phyloP scores from a whole-genome alignment of 2,113 vertebrate genomes.

The Colaptes auratus region DNA sequence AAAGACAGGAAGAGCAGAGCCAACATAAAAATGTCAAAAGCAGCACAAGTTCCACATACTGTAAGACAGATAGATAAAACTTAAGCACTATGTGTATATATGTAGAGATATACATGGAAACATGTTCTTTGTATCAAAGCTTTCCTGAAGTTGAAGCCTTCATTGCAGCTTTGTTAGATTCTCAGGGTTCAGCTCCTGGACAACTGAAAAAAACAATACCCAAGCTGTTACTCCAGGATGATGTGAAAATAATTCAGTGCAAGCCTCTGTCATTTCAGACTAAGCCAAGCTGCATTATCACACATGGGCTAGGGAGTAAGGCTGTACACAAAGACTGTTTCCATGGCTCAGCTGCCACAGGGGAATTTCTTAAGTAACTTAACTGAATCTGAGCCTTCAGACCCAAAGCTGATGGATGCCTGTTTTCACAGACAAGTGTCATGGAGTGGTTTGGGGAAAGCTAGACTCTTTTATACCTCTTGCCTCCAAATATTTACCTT shows the following conservation, averaged over 20 bases:
- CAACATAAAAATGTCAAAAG: not conserved
- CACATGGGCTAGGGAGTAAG: not conserved
- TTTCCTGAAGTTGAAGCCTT: constrained; percentile 3
- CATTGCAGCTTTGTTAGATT: not conserved
- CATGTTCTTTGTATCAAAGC: not conserved
- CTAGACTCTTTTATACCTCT: not conserved
- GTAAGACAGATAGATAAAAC: not conserved
- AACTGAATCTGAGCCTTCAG: not conserved
- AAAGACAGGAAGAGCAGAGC: not conserved
- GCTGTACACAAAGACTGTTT: not conserved
- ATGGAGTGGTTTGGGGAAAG: not conserved
- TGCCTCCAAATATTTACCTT: not conserved
- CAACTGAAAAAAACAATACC: not conserved
- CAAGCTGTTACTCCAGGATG: not conserved
- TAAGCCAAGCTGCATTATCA: not conserved
- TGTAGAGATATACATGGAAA: not conserved
- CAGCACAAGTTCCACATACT: not conserved
- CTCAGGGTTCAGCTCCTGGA: not conserved
- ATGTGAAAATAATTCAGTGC: not conserved
- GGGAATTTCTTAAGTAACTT: not conserved
- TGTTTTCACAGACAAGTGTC: not conserved
- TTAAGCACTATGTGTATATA: not conserved
- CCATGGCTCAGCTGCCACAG: not conserved
- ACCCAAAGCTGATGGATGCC: fast-evolving
- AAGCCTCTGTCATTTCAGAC: not conserved